Evolutionary conservation across 2,888 invertebrate species (phyloP).

Genomic region (Eledone cirrhosa): DNA sequence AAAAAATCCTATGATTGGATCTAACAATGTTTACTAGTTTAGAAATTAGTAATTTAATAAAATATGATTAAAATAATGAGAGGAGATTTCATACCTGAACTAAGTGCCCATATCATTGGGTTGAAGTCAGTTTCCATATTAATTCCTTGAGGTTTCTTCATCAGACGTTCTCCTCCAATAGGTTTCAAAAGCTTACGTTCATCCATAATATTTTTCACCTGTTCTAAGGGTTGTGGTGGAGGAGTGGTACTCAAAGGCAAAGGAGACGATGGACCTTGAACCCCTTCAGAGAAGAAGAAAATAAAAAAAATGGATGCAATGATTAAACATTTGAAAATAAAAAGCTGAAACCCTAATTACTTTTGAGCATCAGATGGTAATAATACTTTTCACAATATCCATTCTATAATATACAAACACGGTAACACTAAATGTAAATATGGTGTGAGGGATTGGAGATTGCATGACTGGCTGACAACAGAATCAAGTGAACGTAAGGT

Average conservation of each 20-base stretch:
- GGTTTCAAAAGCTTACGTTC: slow-evolving; percentile 63
- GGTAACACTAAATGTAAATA: no score
- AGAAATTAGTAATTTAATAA: neutral
- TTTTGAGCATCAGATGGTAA: neutral
- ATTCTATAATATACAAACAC: no score
- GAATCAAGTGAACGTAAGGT: no score
- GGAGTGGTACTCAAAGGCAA: slow-evolving; percentile 41
- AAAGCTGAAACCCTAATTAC: neutral
- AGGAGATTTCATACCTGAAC: slow-evolving; percentile 34
- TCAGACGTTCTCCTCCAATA: slow-evolving; percentile 67
- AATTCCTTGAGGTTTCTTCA: slow-evolving; percentile 30
- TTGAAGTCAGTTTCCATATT: slow-evolving; percentile 28
- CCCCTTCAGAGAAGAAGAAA: neutral
- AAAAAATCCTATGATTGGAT: neutral
- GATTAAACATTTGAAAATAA: neutral
- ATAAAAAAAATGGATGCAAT: neutral
- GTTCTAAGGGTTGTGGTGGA: slow-evolving; percentile 37
- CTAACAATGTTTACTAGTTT: neutral
- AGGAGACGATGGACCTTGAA: slow-evolving; percentile 24
- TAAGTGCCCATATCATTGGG: slow-evolving; percentile 43
- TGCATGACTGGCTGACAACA: no score
- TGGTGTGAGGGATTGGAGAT: no score
- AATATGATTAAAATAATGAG: neutral
- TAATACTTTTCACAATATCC: no score
- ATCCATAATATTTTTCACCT: slow-evolving; percentile 42